phyloP scores from a whole-genome alignment of 2,113 vertebrate genomes.

The Lucifuga dentata region DNA sequence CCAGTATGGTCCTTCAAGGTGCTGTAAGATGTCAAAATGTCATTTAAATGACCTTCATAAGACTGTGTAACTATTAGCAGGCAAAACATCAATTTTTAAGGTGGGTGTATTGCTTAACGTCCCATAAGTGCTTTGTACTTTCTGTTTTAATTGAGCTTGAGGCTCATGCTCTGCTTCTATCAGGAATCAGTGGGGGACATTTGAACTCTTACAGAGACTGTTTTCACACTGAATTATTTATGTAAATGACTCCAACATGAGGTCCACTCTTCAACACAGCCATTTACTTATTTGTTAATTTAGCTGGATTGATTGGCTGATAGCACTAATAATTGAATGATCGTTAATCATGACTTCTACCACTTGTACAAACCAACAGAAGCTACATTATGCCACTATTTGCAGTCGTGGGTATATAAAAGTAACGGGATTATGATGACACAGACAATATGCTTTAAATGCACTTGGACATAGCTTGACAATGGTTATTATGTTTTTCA shows the following conservation, averaged over 20 bases:
- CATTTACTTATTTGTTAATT: conserved; percentile 48
- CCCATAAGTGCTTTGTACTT: no score
- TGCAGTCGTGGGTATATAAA: background rate
- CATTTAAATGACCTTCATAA: no score
- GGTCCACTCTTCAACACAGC: conserved; percentile 30
- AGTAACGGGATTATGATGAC: conserved; percentile 28
- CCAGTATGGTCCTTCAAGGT: no score
- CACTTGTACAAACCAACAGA: conserved; percentile 50
- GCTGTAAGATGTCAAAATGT: no score
- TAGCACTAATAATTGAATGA: conserved; percentile 37
- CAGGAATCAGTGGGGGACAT: background rate
- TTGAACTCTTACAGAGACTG: conserved; percentile 3
- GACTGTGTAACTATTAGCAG: no score
- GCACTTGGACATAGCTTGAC: conserved; percentile 27
- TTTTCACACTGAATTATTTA: conserved; percentile 46
- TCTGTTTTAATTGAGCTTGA: no score
- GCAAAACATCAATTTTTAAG: no score
- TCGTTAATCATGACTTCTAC: conserved; percentile 49
- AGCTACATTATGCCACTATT: conserved; percentile 55
- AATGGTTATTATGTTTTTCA: conserved; percentile 24
- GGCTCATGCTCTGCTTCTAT: no score
- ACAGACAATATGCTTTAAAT: conserved; percentile 37
- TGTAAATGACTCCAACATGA: background rate
- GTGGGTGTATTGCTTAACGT: no score
- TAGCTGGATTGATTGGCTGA: conserved; percentile 26